phyloP scores from a whole-genome alignment of 2,888 invertebrate genomes.

The Timandra comae region DNA sequence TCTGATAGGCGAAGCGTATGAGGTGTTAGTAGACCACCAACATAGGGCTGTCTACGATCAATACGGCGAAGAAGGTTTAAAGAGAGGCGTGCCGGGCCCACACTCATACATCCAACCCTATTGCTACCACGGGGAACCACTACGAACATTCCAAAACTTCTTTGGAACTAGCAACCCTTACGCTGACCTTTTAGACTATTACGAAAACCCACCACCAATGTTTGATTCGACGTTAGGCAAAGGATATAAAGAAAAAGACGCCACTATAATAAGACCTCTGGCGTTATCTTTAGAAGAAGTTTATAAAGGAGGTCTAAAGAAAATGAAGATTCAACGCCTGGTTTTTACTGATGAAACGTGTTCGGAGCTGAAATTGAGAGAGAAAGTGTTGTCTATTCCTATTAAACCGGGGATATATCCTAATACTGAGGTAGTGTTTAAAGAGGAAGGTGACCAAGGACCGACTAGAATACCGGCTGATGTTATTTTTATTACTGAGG shows the following conservation, averaged over 20 bases:
- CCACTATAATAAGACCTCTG: constrained; percentile 65
- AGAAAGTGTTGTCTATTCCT: constrained; percentile 84
- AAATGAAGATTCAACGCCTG: constrained; percentile 86
- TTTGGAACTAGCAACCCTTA: constrained; percentile 91
- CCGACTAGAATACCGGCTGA: constrained; percentile 85
- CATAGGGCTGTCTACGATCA: constrained; percentile 89
- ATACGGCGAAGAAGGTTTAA: constrained; percentile 92
- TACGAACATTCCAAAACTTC: constrained; percentile 85
- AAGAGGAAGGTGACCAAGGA: constrained; percentile 87
- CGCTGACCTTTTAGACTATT: constrained; percentile 82
- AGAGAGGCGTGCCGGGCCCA: constrained; percentile 85
- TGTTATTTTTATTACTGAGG: constrained; percentile 84
- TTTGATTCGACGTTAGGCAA: constrained; percentile 78
- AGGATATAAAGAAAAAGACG: constrained; percentile 79
- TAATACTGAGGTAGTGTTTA: constrained; percentile 84
- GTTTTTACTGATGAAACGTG: constrained; percentile 81
- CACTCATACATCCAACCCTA: constrained; percentile 82
- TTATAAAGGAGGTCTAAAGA: constrained; percentile 86
- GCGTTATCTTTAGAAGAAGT: constrained; percentile 74
- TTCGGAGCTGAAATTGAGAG: constrained; percentile 78
- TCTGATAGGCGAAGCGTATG: constrained; percentile 86
- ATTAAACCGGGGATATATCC: constrained; percentile 85
- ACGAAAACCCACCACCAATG: constrained; percentile 78
- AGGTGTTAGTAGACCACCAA: constrained; percentile 82
- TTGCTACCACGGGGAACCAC: constrained; percentile 87